Evolutionary conservation across 2,797 vertebrate species (phyloP).

Genomic region (Echeneis naucrates): DNA sequence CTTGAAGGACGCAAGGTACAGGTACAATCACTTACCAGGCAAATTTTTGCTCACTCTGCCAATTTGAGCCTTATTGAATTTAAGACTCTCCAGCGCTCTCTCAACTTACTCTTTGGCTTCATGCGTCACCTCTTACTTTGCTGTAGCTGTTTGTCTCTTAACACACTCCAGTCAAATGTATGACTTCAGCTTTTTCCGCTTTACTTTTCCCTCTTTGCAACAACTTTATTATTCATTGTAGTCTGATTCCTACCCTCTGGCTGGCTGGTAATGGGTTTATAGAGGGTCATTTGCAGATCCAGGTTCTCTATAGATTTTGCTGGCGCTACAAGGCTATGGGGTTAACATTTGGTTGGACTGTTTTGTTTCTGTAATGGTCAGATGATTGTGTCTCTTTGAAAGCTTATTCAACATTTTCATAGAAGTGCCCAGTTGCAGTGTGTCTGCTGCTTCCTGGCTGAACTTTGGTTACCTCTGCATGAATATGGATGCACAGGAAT

Average conservation of each 20-base stretch:
- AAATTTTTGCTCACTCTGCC: constrained; percentile 52
- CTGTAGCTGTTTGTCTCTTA: constrained; percentile 17
- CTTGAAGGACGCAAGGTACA: constrained; percentile 43
- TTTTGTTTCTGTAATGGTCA: constrained; percentile 32
- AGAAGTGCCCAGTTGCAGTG: constrained; percentile 30
- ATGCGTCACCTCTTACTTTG: constrained; percentile 10
- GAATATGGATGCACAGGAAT: constrained; percentile 61
- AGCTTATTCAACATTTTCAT: constrained; percentile 44
- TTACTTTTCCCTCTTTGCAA: constrained; percentile 10
- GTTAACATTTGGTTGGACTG: constrained; percentile 36
- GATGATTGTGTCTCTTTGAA: constrained; percentile 29
- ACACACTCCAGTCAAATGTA: constrained; percentile 14
- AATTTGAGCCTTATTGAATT: too few species aligned
- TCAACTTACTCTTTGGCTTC: constrained; percentile 18
- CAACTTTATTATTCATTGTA: constrained; percentile 14
- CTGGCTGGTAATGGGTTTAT: constrained; percentile 12
- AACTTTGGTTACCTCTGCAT: constrained; percentile 56
- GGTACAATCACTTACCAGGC: constrained; percentile 15
- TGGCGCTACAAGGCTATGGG: constrained; percentile 3
- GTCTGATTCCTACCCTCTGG: constrained; percentile 24
- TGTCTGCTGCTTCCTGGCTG: constrained; percentile 30
- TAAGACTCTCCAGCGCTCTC: constrained; percentile 7
- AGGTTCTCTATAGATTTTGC: constrained; percentile 21
- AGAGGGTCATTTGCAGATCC: constrained; percentile 24
- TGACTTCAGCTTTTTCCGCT: constrained; percentile 29